These are phyloP conservation scores for Bombyx mandarina DNA, from an alignment of 1,140 invertebrate genomes.

Conservation along the genomic window DNA sequence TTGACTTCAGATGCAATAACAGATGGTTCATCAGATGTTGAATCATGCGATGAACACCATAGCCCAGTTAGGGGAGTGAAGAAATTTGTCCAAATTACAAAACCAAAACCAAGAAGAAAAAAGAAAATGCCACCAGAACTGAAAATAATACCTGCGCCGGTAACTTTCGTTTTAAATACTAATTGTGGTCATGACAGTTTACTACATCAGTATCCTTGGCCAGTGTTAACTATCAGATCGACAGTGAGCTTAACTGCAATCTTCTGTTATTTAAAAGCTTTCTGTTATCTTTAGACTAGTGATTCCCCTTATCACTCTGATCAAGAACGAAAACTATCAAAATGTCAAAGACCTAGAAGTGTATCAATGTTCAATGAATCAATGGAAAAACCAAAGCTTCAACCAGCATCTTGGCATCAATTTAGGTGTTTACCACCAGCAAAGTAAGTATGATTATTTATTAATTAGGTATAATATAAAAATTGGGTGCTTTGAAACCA, in stretches of 20 bases:
- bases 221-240: not conserved
- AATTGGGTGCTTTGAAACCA: not conserved
- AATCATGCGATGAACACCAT: constrained; percentile 57
- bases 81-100: constrained; percentile 51
- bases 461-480: not conserved
- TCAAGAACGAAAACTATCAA: constrained; percentile 49
- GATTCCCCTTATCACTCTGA: constrained; percentile 63
- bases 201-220: too few relatives aligned
- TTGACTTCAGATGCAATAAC: constrained; percentile 65
- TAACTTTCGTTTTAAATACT: constrained; percentile 17
- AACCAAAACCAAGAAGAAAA: constrained; percentile 36
- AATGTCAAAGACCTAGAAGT: constrained; percentile 62
- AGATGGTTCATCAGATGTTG: constrained; percentile 58
- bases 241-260: not conserved
- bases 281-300: constrained; percentile 43
- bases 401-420: constrained; percentile 58
- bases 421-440: constrained; percentile 61
- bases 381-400: constrained; percentile 41
- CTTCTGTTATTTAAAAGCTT: not conserved
- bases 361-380: constrained; percentile 69
- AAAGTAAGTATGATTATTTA: constrained; percentile 37
- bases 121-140: constrained; percentile 73
- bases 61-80: constrained; percentile 61
- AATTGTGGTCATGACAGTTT: too few relatives aligned
- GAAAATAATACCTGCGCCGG: constrained; percentile 68